Conservation (phyloP, 2,113 vertebrate genomes). For the Oreotrochilus melanogaster region DNA sequence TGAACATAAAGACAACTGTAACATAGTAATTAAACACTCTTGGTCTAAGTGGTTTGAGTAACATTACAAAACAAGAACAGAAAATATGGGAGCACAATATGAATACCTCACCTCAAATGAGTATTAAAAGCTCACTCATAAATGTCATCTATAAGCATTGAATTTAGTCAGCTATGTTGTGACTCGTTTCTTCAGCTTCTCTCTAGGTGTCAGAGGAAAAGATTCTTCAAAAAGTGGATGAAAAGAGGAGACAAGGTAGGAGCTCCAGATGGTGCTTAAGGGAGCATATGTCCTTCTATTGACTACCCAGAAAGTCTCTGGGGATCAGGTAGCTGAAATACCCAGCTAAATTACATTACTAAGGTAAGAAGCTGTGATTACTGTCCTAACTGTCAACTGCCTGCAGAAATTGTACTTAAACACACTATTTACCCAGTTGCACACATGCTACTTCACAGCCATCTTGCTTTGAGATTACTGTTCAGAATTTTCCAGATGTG, state of each 20-base stretch:
- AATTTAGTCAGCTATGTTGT: neutral
- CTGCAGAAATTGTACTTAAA: neutral
- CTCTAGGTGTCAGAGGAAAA: neutral
- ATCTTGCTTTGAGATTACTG: neutral
- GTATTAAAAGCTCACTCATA: neutral
- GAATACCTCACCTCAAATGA: neutral
- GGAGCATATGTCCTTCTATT: neutral
- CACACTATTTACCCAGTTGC: neutral
- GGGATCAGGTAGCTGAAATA: neutral
- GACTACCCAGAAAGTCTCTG: neutral
- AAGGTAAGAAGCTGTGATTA: neutral
- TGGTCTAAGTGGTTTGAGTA: neutral
- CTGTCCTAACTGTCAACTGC: neutral
- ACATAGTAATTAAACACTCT: neutral
- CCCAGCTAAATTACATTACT: neutral
- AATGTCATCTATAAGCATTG: neutral
- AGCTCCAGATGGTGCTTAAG: neutral
- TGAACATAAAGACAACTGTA: neutral
- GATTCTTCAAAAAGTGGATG: neutral
- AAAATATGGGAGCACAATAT: neutral
- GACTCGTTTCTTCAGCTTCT: neutral
- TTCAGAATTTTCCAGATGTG: neutral
- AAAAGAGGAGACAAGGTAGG: neutral
- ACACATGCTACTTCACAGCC: neutral
- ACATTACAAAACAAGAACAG: neutral